These are phyloP conservation scores for Acinonyx jubatus DNA, from an alignment of 2,113 vertebrate species.

Conservation along the genomic window DNA sequence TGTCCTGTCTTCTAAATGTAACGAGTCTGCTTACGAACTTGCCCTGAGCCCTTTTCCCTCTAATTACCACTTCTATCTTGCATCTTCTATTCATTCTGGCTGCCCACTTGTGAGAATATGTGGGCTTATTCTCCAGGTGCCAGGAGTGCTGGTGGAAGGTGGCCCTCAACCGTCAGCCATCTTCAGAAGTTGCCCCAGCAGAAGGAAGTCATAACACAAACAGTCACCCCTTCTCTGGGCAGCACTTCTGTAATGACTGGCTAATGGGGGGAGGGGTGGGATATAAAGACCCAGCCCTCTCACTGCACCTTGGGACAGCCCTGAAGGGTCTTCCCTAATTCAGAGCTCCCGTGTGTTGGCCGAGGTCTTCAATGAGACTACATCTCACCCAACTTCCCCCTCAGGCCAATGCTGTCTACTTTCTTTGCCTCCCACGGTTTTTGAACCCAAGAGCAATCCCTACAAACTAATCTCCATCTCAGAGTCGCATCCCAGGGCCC, in stretches of 20 bases:
- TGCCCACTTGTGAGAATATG: not conserved
- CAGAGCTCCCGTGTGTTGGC: not conserved
- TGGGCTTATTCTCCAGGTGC: not conserved
- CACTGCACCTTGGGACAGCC: not conserved
- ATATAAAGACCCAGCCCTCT: not conserved
- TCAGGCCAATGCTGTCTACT: not conserved
- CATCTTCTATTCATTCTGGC: not conserved
- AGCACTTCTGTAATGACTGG: not conserved
- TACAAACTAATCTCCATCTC: not conserved
- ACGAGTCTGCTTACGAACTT: not conserved
- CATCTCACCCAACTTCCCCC: not conserved
- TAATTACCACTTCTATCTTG: not conserved
- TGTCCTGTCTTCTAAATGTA: not conserved
- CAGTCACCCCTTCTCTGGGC: not conserved
- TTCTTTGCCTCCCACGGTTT: not conserved
- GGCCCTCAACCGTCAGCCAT: not conserved
- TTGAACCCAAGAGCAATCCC: not conserved
- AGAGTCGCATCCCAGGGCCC: not conserved
- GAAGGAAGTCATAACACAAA: not conserved
- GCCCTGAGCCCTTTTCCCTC: not conserved
- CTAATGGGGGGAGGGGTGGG: not conserved
- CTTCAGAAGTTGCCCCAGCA: not conserved
- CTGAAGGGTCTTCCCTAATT: not conserved
- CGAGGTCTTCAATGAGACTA: not conserved
- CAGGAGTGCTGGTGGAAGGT: not conserved